These are phyloP conservation scores for Lemur catta DNA, from an alignment of 2,797 vertebrate species.

Conservation along the genomic window DNA sequence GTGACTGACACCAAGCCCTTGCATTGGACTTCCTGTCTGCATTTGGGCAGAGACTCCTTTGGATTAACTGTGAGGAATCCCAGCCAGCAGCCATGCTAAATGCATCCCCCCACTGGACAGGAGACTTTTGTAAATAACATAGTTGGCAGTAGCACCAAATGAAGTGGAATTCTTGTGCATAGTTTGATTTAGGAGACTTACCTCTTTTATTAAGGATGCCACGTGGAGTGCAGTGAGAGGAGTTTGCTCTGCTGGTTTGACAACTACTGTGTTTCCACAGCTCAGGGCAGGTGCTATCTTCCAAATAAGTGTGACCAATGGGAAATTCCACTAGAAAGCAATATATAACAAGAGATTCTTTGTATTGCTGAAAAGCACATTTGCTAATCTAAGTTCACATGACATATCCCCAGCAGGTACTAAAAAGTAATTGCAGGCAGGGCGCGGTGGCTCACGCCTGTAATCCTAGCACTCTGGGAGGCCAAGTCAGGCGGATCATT, in stretches of 20 bases:
- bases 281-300: slow-evolving; percentile 92
- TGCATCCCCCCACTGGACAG: neutral
- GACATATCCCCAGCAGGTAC: neutral
- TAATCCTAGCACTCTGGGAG: too few species aligned
- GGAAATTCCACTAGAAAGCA: slow-evolving; percentile 92
- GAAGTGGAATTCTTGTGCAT: neutral
- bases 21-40: neutral
- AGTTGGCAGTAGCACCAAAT: neutral
- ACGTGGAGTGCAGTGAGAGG: slow-evolving; percentile 91
- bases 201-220: slow-evolving; percentile 93
- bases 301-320: slow-evolving; percentile 91
- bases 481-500: too few species aligned
- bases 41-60: neutral
- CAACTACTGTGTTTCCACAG: slow-evolving; percentile 91
- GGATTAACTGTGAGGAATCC: neutral
- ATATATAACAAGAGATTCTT: slow-evolving; percentile 52
- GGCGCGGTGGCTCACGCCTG: too few species aligned
- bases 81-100: neutral
- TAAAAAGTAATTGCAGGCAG: neutral
- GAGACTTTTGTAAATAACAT: neutral
- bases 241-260: slow-evolving; percentile 94
- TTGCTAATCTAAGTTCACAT: neutral
- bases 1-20: neutral
- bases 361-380: slow-evolving; percentile 3
- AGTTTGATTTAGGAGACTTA: slow-evolving; percentile 69